Evolutionary conservation across 2,888 invertebrate genomes (phyloP).

Genomic region (Pasiphila rectangulata): DNA sequence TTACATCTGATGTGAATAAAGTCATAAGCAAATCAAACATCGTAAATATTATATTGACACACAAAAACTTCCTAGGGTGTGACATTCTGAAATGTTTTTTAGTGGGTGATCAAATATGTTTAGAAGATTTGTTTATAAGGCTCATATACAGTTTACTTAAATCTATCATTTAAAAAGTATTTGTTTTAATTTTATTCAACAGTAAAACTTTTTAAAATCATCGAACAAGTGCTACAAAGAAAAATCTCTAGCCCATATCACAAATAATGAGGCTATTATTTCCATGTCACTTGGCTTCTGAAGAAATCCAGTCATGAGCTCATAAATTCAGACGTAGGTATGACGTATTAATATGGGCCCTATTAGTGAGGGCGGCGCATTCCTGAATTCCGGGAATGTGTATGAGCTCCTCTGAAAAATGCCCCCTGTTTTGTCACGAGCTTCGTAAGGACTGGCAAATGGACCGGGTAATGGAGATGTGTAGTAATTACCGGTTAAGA

Average conservation of each 20-base stretch:
- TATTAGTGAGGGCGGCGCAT: constrained; percentile 11
- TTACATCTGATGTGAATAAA: too few relatives aligned
- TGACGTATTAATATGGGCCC: constrained; percentile 15
- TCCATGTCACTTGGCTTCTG: neutral
- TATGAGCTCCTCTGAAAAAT: constrained; percentile 18
- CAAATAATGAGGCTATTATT: neutral
- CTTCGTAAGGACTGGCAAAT: constrained; percentile 1
- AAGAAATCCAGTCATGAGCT: constrained; percentile 8
- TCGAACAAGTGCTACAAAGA: neutral
- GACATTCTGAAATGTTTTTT: too few relatives aligned
- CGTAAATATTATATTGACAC: too few relatives aligned
- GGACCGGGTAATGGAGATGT: neutral
- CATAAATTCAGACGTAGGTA: constrained; percentile 15
- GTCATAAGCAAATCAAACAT: too few relatives aligned
- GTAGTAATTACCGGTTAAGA: neutral
- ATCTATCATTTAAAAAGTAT: too few relatives aligned
- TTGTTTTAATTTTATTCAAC: too few relatives aligned
- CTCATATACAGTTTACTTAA: too few relatives aligned
- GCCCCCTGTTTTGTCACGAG: constrained; percentile 9
- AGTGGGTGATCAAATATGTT: too few relatives aligned
- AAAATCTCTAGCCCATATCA: neutral
- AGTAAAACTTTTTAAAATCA: too few relatives aligned
- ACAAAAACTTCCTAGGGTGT: too few relatives aligned
- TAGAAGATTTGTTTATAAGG: too few relatives aligned
- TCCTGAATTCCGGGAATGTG: constrained; percentile 8